Base-by-base conservation (phyloP, 1,140 invertebrate species). In the Kradibia gibbosae region DNA sequence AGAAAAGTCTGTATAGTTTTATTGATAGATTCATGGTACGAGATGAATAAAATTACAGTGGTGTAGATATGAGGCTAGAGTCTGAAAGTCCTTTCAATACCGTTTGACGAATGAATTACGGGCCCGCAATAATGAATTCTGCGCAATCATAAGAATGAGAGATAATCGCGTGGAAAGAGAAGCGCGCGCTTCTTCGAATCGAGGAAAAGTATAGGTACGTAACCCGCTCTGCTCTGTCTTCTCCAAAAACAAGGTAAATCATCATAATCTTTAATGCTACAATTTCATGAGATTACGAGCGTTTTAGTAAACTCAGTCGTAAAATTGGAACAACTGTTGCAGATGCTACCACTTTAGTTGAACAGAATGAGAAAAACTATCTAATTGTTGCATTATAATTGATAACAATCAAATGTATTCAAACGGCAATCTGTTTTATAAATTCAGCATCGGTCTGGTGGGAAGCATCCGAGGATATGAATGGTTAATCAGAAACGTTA, bases 101-200 rank as follows among this genome's bases (percentile, higher is more conserved):
- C 28, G 76, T 25, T 65, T 42, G 25, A 42, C 17, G 2, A 17
- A 25, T 7, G 22, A 17, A 2, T 45, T 39, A 17, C n/a, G 55
- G 31, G 45, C 71, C n/a, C 55, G 70, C 60, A 73, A 80, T 31
- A 36, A 80, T 73, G 53, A 73, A 60, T 80, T 80, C 50, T 53
- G 78, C 67, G 67, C 53, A 25, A 34, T 70, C 3, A n/a, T 39
- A 15, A 42, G 65, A 20, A 57, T 57, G 65, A 60, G 50, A 60
- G 53, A 53, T 60, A 62, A 53, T 80, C 70, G 25, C 71, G 78
- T 80, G 78, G 57, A 71, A 80, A 80, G 45, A 74, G 65, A 78
- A 55, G 70, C 71, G 78, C 67, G 78, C 53, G 70, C 70, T 80
- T 80, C 78, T 78, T 70, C 76, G 76, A 78, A 78, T 48, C 10